phyloP scores from a whole-genome alignment of 2,797 vertebrate genomes.

The Acanthiza pusilla region DNA sequence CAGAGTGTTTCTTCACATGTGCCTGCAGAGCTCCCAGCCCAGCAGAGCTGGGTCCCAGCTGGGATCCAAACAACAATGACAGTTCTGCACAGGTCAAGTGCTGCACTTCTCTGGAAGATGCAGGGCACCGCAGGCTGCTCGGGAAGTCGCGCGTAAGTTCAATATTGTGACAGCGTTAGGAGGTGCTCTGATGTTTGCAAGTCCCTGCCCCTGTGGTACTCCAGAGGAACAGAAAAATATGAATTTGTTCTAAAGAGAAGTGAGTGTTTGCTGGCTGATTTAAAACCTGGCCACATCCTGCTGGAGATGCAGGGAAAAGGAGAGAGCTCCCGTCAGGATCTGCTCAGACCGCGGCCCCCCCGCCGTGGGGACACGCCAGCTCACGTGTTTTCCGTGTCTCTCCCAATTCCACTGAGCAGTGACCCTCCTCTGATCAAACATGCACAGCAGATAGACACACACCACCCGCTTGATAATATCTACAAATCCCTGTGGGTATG shows the following conservation, averaged over 20 bases:
- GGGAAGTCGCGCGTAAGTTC: background rate
- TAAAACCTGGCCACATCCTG: background rate
- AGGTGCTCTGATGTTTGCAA: background rate
- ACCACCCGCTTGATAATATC: background rate
- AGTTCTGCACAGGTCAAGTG: conserved; percentile 24
- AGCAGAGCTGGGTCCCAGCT: background rate
- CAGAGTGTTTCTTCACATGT: background rate
- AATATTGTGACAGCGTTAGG: background rate
- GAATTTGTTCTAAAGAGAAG: background rate
- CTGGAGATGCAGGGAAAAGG: background rate
- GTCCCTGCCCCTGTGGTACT: background rate
- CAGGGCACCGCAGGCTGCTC: background rate
- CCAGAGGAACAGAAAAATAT: background rate
- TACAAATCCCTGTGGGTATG: background rate
- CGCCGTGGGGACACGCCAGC: background rate
- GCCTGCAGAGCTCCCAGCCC: background rate
- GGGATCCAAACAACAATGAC: background rate
- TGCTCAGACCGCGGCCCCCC: background rate
- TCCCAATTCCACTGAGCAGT: background rate
- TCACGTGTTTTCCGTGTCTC: background rate
- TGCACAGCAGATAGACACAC: conserved; percentile 19
- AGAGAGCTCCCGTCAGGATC: background rate
- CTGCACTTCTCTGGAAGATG: background rate
- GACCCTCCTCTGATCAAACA: conserved; percentile 19
- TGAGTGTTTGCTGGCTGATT: background rate